phyloP scores from a whole-genome alignment of 92 coral and sea anemone genomes.

The Palythoa grandiflora region DNA sequence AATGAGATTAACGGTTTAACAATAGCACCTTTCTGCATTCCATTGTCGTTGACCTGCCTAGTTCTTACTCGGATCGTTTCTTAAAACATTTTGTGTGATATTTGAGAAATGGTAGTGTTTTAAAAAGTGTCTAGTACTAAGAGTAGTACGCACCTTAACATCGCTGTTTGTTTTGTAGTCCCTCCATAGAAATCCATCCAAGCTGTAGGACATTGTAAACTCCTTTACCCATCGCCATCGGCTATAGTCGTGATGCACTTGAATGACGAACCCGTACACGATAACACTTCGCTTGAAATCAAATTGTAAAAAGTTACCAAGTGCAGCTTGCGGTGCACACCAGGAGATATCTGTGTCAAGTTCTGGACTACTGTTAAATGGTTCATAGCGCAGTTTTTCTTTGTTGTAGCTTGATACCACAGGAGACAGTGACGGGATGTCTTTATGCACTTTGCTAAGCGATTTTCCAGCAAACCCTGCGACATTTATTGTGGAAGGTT shows the following conservation, averaged over 20 bases:
- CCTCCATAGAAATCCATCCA: constrained; percentile 27
- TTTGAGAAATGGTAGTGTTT: no score
- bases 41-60: no score
- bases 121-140: no score
- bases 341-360: background rate
- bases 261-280: background rate
- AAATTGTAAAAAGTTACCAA: constrained; percentile 21
- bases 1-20: no score
- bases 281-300: constrained; percentile 23
- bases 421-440: background rate
- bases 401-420: constrained; percentile 21
- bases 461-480: constrained; percentile 24
- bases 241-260: background rate
- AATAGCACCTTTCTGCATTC: no score
- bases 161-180: constrained; percentile 19
- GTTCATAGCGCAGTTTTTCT: background rate
- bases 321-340: constrained; percentile 19
- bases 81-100: no score
- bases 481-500: background rate
- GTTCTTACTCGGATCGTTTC: no score
- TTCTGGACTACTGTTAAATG: constrained; percentile 11
- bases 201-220: constrained; percentile 21
- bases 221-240: constrained; percentile 26
- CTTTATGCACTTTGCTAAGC: background rate
- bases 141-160: background rate